Percentiles rank a stretch among this genome's conserved stretches.
phyloP scores from a whole-genome alignment of 2,113 vertebrate species.

The Corythaixoides concolor region DNA sequence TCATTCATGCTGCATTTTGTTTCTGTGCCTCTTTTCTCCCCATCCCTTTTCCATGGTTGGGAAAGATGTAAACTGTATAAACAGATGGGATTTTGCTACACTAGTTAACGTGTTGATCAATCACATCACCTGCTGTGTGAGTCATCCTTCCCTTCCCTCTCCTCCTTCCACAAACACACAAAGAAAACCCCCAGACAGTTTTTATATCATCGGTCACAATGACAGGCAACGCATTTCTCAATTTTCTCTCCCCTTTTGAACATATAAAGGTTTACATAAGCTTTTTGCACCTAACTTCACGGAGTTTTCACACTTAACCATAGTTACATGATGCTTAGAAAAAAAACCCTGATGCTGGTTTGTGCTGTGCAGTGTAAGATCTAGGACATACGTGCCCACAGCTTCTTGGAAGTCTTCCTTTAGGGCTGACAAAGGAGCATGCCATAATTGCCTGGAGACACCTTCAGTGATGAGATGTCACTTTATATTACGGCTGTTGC shows the following conservation, averaged over 20 bases:
- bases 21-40: not conserved
- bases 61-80: constrained; percentile 23
- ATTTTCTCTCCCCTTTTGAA: not conserved
- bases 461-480: not conserved
- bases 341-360: accelerated
- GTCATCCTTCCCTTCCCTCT: not conserved
- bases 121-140: constrained; percentile 50
- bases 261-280: not conserved
- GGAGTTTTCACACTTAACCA: not conserved
- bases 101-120: constrained; percentile 54
- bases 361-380: not conserved
- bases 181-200: not conserved
- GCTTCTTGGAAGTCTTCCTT: not conserved
- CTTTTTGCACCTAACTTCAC: not conserved
- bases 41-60: not conserved
- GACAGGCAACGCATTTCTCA: not conserved
- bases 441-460: not conserved
- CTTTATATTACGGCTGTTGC: not conserved
- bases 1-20: not conserved
- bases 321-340: not conserved
- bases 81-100: constrained; percentile 63
- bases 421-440: not conserved
- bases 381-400: not conserved
- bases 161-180: not conserved
- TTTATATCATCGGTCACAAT: not conserved